Evolutionary conservation across 1,140 invertebrate genomes (phyloP).

Genomic region (Platyscapa corneri): DNA sequence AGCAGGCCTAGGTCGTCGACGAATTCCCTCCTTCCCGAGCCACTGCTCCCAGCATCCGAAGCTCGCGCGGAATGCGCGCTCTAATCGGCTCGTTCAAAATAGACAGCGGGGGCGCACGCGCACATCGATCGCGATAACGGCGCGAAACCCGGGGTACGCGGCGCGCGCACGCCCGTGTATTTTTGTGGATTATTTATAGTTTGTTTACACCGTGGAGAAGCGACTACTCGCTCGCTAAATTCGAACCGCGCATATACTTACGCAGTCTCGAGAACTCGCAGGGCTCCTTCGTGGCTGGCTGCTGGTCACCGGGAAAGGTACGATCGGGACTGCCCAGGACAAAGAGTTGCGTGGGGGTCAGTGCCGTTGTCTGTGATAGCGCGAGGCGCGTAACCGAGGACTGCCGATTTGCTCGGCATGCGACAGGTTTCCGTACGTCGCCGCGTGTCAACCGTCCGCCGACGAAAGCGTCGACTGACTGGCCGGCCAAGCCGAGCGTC

Average conservation of each 20-base stretch:
- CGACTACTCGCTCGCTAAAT: not conserved
- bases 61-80: not conserved
- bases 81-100: constrained; percentile 2
- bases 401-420: not conserved
- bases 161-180: not conserved
- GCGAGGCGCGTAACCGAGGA: not conserved
- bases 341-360: no score
- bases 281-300: not conserved
- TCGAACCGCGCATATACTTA: not conserved
- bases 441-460: constrained; percentile 16
- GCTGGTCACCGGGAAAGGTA: not conserved
- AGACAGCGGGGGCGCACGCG: not conserved
- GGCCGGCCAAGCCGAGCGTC: constrained; percentile 14
- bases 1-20: no score
- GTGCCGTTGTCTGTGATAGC: not conserved
- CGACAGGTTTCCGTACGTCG: not conserved
- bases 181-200: constrained; percentile 44
- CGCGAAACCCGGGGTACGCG: not conserved
- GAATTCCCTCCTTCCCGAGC: no score
- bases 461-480: constrained; percentile 50
- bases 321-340: no score
- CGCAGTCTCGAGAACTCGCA: not conserved
- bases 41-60: not conserved
- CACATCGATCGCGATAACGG: not conserved
- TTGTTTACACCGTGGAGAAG: constrained; percentile 4